Evolutionary conservation across 2,797 vertebrate species (phyloP), one percentile per base, ranked within the genome.

Genomic region (Emydoidea blandingii): DNA sequence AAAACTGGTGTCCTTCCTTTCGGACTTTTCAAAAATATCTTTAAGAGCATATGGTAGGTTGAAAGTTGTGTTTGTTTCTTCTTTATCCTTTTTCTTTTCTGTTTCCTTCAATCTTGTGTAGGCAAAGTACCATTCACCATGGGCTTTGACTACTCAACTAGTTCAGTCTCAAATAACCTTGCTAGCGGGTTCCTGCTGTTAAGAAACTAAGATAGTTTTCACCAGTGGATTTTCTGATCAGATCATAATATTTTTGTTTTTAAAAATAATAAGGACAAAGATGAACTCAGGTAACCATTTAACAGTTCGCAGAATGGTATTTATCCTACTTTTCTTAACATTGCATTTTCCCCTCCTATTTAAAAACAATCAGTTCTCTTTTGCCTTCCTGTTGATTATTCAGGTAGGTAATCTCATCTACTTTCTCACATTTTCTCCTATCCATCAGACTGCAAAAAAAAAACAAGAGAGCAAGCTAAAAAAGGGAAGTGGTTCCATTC

Each of bases 351-450:
- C 65, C 50, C 27, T 41, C 49, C 78, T 84, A 87, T 53, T 88
- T 94, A 5, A 86, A 85, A 53, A 79, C 52, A 83, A 83, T 79
- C 62, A 44, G 56, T 6, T 76, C 85, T 92, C 74, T 89, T 72
- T 81, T 4, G 23, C 72, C 56, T 86, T 94, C 93, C 95, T 86
- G 87, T 56, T 79, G 81, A 91, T 94, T 86, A 84, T 91, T 78
- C 56, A 83, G 91, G 85, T 49, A 89, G 95, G 87, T 50, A 91
- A n/a, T 93, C 27, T 49, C 44, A 76, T 27, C 25, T 76, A 95
- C 90, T 94, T 90, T 95, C 91, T 81, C 23, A 85, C 83, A 50
- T 34, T 11, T 81, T 88, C 94, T 88, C 95, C 92, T 94, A 87
- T 90, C 18, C 92, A 88, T 37, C 83, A 83, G 78, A 44, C 27